phyloP scores from a whole-genome alignment of 2,888 invertebrate genomes.

The Nematopogon swammerdamellus region DNA sequence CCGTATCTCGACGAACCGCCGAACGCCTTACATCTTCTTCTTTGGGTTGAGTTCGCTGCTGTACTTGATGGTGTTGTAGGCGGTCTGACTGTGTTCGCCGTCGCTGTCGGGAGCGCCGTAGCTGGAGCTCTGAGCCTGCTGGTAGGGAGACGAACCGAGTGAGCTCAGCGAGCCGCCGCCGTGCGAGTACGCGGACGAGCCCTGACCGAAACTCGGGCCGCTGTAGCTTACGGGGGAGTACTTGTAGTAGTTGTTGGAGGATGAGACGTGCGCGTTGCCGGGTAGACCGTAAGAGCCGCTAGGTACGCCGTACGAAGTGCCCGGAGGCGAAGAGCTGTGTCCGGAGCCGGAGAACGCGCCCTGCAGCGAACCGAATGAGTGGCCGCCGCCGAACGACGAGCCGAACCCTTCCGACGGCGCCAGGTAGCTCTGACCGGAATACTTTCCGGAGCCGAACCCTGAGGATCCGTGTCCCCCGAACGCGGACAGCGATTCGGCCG shows the following conservation, averaged over 20 bases:
- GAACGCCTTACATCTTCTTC: not conserved
- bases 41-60: slow-evolving; percentile 41
- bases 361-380: slow-evolving; percentile 23
- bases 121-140: slow-evolving; percentile 19
- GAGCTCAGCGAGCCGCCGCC: not conserved
- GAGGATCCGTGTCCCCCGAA: slow-evolving; percentile 26
- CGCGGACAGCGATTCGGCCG: slow-evolving; percentile 8
- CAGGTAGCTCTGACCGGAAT: slow-evolving; percentile 25
- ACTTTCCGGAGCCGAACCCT: slow-evolving; percentile 18
- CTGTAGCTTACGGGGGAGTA: slow-evolving; percentile 21
- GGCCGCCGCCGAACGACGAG: slow-evolving; percentile 14
- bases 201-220: slow-evolving; percentile 25
- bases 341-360: slow-evolving; percentile 27
- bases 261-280: slow-evolving; percentile 26
- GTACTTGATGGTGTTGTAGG: slow-evolving; percentile 50
- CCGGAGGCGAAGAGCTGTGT: slow-evolving; percentile 30
- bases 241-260: slow-evolving; percentile 33
- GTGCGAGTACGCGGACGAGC: slow-evolving; percentile 26
- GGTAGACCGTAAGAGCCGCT: slow-evolving; percentile 22
- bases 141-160: not conserved
- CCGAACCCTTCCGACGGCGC: slow-evolving; percentile 26
- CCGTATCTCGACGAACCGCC: too few relatives aligned
- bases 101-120: slow-evolving; percentile 31
- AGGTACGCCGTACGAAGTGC: slow-evolving; percentile 32
- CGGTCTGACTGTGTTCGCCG: slow-evolving; percentile 38